A percentile compares a stretch with the other conserved stretches of the same genome.
These are phyloP conservation scores for Aleiodes alternator DNA, from an alignment of 2,888 invertebrate species.

Conservation along the genomic window DNA sequence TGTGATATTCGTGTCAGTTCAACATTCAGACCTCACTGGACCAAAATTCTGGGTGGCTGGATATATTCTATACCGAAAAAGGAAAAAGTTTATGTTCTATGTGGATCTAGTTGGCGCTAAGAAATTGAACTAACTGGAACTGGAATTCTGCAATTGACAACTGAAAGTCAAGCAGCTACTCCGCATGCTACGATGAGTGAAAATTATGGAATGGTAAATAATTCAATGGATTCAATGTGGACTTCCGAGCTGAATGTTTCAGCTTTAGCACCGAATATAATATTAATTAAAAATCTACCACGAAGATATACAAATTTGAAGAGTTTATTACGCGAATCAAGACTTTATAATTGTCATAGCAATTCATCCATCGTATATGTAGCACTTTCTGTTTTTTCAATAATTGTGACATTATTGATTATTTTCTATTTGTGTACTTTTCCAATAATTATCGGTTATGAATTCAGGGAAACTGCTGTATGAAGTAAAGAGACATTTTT, in stretches of 20 bases:
- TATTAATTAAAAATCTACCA: background rate
- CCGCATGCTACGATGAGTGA: background rate
- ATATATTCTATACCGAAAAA: constrained; percentile 5
- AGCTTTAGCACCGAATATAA: background rate
- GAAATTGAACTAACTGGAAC: background rate
- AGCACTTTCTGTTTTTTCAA: no score
- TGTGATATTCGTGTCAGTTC: background rate
- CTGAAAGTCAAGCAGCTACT: background rate
- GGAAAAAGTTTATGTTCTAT: background rate
- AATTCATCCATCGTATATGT: no score
- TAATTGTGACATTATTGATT: no score
- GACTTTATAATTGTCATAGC: no score
- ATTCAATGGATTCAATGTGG: background rate
- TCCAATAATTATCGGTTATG: background rate
- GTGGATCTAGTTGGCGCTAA: background rate
- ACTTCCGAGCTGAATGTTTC: background rate
- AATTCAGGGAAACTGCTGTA: no score
- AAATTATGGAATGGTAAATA: background rate
- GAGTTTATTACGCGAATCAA: no score
- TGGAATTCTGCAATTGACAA: background rate
- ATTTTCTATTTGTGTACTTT: no score
- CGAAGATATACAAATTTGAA: no score
- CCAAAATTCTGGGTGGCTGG: background rate
- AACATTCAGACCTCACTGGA: background rate
- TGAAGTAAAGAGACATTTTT: background rate